Evolutionary conservation across 1,140 invertebrate species (phyloP), one percentile per base, ranked within the genome.

Genomic region (Chironomus tepperi): DNA sequence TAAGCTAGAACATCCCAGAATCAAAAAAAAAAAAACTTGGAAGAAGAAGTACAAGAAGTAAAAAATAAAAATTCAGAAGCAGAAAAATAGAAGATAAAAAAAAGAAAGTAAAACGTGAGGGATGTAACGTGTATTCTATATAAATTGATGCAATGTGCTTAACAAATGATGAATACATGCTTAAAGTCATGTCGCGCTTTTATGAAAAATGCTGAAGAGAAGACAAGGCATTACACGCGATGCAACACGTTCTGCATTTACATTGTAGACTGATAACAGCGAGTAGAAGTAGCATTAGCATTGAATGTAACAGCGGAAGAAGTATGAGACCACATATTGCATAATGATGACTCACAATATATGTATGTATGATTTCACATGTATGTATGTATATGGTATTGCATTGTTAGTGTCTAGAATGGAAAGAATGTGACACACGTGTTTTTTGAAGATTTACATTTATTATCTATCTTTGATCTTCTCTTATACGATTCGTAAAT

Each of bases 101-200:
- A 57, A 57, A 57, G n/a, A 57, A 57, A 47, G 43, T 10, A 47
- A 15, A 57, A 57, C 47, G 47, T 57, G 47, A 57, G 47, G 47
- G 47, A 57, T 57, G 47, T 57, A 57, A 15, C 47, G 47, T 57
- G n/a, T 10, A 2, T 10, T 10, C 5, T 15, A n/a, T n/a, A 12
- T 12, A 57, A n/a, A 5, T 57, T 12, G n/a, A n/a, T 57, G 47
- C 47, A 12, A 57, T n/a, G n/a, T 15, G 43, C 8, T 15, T 12
- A 57, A 15, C 12, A 57, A 57, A 57, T 57, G 47, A 57, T 57
- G 47, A 57, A 15, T 57, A 57, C 47, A 57, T 57, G 47, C 12
- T 57, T 57, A 57, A 57, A 12, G 47, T 57, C 47, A 57, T 57
- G 47, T 57, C 47, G 47, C 47, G 47, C 47, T 57, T 57, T 57